Conservation (phyloP, 2,888 invertebrate species). For the Boloria selene region DNA sequence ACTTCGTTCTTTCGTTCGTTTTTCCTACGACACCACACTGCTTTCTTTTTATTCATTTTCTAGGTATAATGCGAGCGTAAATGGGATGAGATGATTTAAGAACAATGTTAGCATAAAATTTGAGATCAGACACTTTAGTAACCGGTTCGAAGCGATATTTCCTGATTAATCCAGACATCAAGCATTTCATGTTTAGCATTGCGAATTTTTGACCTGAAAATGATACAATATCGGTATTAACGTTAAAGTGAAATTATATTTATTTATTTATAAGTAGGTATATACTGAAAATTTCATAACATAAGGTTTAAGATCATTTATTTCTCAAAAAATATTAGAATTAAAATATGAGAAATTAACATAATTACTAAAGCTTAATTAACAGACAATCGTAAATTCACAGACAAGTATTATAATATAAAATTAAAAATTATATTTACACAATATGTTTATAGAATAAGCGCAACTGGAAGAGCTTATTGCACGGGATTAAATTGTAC, state of each 20-base stretch:
- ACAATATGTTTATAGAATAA: no score
- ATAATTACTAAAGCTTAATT: no score
- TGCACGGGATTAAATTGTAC: no score
- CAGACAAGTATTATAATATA: no score
- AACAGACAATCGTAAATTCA: no score
- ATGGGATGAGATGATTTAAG: slow-evolving; percentile 55
- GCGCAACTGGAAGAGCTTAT: no score
- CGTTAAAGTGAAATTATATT: background rate
- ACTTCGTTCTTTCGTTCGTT: no score
- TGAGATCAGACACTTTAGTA: slow-evolving; percentile 58
- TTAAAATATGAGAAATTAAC: no score
- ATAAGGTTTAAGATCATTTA: background rate
- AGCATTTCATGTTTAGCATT: slow-evolving; percentile 76
- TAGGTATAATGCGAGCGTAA: slow-evolving; percentile 49
- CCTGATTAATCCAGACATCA: slow-evolving; percentile 70
- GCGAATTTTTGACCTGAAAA: slow-evolving; percentile 77
- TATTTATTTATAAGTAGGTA: background rate
- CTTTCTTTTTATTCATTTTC: slow-evolving; percentile 12
- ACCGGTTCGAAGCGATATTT: slow-evolving; percentile 68
- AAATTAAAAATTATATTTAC: no score
- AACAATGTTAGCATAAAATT: slow-evolving; percentile 53
- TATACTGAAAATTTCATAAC: background rate
- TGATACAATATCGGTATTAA: background rate
- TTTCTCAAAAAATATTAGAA: no score
- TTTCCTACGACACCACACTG: no score